Percentiles rank a stretch among this genome's conserved stretches.
Evolutionary conservation across 2,113 vertebrate genomes (phyloP).

Genomic region (Marcusenius ussheri): DNA sequence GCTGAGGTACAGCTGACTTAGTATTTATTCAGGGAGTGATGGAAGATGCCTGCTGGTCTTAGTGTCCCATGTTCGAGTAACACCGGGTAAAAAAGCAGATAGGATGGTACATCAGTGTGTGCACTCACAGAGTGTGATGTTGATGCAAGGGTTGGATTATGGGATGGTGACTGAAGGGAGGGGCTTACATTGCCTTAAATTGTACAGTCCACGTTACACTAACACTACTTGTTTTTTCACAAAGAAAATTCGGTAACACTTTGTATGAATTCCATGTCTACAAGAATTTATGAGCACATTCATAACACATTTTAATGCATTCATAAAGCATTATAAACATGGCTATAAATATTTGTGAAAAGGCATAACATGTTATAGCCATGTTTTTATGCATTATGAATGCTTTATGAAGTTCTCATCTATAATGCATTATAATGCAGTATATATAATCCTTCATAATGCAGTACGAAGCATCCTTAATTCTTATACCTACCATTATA

Average conservation of each 20-base stretch:
- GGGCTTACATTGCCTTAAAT: background rate
- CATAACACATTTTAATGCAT: background rate
- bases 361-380: background rate
- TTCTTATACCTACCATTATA: too few relatives aligned
- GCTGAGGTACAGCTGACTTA: slow-evolving; percentile 1
- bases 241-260: background rate
- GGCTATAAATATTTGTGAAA: background rate
- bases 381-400: background rate
- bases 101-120: background rate
- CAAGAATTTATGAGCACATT: background rate
- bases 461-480: too few relatives aligned
- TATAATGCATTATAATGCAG: background rate
- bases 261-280: background rate
- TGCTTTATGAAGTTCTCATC: background rate
- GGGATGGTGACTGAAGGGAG: background rate
- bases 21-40: slow-evolving; percentile 13
- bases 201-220: background rate
- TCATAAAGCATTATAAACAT: background rate
- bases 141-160: background rate
- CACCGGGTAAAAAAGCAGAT: background rate
- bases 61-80: background rate
- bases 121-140: background rate
- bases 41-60: background rate
- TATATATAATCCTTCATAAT: background rate
- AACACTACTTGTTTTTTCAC: background rate